Percentiles rank a stretch among this genome's conserved stretches.
Evolutionary conservation across 1,140 invertebrate genomes (phyloP).

Genomic region (Chironomus striatipennis): DNA sequence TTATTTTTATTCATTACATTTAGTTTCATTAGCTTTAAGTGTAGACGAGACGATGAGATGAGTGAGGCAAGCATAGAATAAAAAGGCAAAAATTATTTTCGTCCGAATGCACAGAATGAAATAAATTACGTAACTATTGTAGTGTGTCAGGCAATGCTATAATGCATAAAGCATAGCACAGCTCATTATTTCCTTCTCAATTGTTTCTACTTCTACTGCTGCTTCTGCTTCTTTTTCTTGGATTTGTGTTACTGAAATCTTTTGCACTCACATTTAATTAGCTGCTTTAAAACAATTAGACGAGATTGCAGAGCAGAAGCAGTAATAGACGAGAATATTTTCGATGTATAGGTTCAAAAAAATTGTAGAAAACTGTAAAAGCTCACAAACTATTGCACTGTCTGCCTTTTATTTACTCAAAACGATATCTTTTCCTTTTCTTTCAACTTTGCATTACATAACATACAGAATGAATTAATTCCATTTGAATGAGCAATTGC

Average conservation of each 20-base stretch:
- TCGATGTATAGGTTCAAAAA: neutral
- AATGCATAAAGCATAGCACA: neutral
- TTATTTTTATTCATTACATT: neutral
- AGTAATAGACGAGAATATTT: too few species aligned
- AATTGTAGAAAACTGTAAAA: neutral
- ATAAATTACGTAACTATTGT: neutral
- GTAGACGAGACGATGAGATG: neutral
- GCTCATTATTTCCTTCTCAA: neutral
- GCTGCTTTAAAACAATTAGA: neutral
- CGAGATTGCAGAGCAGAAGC: neutral
- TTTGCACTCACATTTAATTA: slow-evolving; percentile 4
- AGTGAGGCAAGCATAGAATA: neutral
- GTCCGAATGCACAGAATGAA: neutral
- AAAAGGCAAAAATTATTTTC: neutral
- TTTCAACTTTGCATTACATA: neutral
- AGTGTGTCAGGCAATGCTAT: neutral
- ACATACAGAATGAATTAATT: neutral
- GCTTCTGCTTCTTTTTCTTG: neutral
- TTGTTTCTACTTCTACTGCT: neutral
- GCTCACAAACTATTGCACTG: neutral
- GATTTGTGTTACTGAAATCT: neutral
- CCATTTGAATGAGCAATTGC: neutral
- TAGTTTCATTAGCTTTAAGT: neutral
- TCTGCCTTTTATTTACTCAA: neutral
- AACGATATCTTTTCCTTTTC: neutral